Percentiles rank a stretch among this genome's conserved stretches.
phyloP scores from a whole-genome alignment of 2,113 vertebrate species.

The Mesembrinibis cayennensis region DNA sequence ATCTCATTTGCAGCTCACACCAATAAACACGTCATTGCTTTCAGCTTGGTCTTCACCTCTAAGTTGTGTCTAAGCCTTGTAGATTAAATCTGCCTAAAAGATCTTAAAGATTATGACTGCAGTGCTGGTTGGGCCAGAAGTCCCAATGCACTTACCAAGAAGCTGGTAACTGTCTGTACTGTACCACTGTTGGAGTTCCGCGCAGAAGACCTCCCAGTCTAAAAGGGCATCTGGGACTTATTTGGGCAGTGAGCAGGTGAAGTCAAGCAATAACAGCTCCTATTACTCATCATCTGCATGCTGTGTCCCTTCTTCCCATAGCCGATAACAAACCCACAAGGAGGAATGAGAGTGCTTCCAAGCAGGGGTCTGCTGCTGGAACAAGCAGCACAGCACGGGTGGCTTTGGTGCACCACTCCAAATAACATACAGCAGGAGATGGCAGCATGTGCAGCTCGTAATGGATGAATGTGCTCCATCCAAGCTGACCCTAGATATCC shows the following conservation, averaged over 20 bases:
- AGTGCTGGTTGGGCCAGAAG: neutral
- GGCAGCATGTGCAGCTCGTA: neutral
- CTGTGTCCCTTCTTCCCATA: neutral
- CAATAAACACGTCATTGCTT: neutral
- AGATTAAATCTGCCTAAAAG: neutral
- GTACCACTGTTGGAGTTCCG: neutral
- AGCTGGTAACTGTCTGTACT: neutral
- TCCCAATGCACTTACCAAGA: neutral
- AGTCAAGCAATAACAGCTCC: neutral
- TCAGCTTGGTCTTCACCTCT: neutral
- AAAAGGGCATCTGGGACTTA: neutral
- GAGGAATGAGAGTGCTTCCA: neutral
- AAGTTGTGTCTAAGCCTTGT: neutral
- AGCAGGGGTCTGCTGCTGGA: neutral
- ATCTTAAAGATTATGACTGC: neutral
- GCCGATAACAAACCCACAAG: neutral
- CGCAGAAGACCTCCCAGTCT: neutral
- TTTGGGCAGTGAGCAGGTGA: neutral
- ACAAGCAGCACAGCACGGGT: neutral
- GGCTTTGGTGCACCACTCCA: neutral
- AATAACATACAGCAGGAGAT: neutral
- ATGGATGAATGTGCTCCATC: too few species aligned
- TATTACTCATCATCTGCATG: neutral
- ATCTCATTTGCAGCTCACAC: neutral
- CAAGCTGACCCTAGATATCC: neutral